Evolutionary conservation across 2,797 vertebrate genomes (phyloP).

Genomic region (Acanthornis magna): DNA sequence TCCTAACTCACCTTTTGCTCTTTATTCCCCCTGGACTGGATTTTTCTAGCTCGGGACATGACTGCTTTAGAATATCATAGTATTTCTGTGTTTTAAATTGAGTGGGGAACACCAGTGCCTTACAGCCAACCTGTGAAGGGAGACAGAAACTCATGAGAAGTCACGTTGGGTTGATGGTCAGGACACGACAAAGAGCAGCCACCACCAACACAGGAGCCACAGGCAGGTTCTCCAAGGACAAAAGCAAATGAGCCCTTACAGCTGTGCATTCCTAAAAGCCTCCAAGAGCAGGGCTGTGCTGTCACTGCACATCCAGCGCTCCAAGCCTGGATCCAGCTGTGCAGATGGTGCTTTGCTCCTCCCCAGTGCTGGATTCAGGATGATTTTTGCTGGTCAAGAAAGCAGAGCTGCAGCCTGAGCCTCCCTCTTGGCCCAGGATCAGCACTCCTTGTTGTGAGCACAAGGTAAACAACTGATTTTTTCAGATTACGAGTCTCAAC

Average conservation of each 20-base stretch:
- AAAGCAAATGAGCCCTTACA: background rate
- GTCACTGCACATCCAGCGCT: background rate
- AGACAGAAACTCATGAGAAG: background rate
- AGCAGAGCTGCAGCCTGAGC: background rate
- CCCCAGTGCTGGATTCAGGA: background rate
- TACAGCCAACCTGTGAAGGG: slow-evolving; percentile 85
- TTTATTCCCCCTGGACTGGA: slow-evolving; percentile 81
- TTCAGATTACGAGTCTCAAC: background rate
- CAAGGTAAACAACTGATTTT: background rate
- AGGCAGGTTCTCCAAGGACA: background rate
- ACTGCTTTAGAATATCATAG: slow-evolving; percentile 84
- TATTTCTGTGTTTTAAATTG: slow-evolving; percentile 89
- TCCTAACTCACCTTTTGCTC: slow-evolving; percentile 82
- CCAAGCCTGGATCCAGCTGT: background rate
- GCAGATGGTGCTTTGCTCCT: background rate
- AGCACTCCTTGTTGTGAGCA: rapidly evolving
- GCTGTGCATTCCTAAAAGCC: background rate
- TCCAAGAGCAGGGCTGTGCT: background rate
- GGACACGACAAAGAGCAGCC: background rate
- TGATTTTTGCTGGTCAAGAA: background rate
- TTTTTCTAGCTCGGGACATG: slow-evolving; percentile 87
- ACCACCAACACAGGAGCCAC: background rate
- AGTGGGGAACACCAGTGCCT: slow-evolving; percentile 86
- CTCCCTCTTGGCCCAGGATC: background rate
- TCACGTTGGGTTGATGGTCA: background rate